Conservation (phyloP, 2,113 vertebrate genomes). For the Sturnira hondurensis region DNA sequence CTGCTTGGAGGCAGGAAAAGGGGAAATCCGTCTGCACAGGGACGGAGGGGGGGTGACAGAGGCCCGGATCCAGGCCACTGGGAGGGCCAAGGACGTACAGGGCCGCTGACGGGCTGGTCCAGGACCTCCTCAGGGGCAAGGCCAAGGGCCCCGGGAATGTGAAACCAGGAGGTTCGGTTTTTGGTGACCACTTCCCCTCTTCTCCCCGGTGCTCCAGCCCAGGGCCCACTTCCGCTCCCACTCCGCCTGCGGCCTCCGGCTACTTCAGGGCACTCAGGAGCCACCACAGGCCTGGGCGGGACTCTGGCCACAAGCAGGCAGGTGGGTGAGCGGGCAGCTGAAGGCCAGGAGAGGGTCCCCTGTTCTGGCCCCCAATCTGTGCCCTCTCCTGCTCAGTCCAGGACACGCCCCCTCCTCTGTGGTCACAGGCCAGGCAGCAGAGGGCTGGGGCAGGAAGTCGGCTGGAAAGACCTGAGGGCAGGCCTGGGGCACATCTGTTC, state of each 20-base stretch:
- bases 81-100: neutral
- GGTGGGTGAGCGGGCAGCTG: too few relatives aligned
- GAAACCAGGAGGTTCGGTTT: neutral
- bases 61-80: fast-evolving
- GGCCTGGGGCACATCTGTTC: neutral
- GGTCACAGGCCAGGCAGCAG: too few relatives aligned
- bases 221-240: neutral
- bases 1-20: neutral
- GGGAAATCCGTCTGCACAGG: neutral
- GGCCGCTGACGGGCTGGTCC: neutral
- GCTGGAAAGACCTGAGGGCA: neutral
- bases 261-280: neutral
- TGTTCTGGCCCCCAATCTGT: too few relatives aligned
- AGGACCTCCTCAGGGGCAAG: neutral
- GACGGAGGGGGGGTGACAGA: neutral
- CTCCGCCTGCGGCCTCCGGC: neutral
- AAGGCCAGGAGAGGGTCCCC: too few relatives aligned
- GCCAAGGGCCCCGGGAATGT: neutral
- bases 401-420: neutral
- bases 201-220: too few relatives aligned
- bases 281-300: too few relatives aligned
- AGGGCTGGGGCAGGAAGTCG: too few relatives aligned
- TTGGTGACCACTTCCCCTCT: conserved; percentile 13
- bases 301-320: too few relatives aligned
- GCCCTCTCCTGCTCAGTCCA: too few relatives aligned